Base-by-base conservation (phyloP, 2,888 invertebrate species). In the Osmoderma eremita region DNA sequence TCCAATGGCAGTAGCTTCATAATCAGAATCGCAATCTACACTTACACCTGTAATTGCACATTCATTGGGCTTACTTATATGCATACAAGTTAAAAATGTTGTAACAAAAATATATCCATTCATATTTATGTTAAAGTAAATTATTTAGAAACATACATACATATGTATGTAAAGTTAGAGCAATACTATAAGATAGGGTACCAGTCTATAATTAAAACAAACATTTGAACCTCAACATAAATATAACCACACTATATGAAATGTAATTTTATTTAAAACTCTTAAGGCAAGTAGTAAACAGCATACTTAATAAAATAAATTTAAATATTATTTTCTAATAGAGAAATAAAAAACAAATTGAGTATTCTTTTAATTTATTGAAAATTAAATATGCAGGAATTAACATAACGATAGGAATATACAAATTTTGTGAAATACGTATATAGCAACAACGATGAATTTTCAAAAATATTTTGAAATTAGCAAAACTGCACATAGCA, bases 21-120 rank as follows among this genome's bases (percentile, higher is more conserved):
- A 80, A 30, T 81, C 81, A 48, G 81, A 81, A 73, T 81, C 81
- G 66, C 80, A 80, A 69, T 81, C 80, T 50, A 76, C 75, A 42
- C 77, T 76, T 63, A 74, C 70, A 63, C 76, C 78, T 79, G 69
- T 12, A 73, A 73, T 50, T 68, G 45, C 8, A 61, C 15, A 12
- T 12, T 41, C 13, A 20, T 1, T n/a, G 13, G 8, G 30, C 36
- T 48, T 20, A 12, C 20, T 17, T 48, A 20, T 8, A 48, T 18
- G n/a, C n/a, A n/a, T 8, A 48, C 3, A 6, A 17, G 20, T 17
- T 20, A 48, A 20, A 20, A 20, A 20, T 18, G 48, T 18, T 50
- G 24, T 38, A 63, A 63, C 20, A 63, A 63, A 50, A 38, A 50
- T 38, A 48, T 48, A 20, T 17, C n/a, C 18, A 20, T 18, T 20